Conservation (phyloP, 2,113 vertebrate genomes). For the Channa maculata region DNA sequence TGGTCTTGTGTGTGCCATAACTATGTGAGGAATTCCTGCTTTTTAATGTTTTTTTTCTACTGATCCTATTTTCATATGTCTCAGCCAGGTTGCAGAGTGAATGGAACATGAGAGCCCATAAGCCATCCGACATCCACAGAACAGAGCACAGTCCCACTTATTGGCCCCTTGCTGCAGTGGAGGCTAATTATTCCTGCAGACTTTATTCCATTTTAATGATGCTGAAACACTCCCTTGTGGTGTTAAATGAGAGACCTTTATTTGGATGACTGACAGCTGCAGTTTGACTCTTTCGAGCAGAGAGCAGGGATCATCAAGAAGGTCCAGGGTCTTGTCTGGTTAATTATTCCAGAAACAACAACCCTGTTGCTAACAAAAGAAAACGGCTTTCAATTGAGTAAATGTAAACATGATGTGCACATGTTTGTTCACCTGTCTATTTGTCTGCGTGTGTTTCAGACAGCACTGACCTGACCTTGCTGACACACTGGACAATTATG, state of each 20-base stretch:
- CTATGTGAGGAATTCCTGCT: too few relatives aligned
- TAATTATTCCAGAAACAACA: constrained; percentile 36
- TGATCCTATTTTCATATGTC: not conserved
- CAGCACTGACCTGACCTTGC: too few relatives aligned
- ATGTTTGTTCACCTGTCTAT: too few relatives aligned
- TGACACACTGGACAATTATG: too few relatives aligned
- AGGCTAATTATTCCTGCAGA: constrained; percentile 21
- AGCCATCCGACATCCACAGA: not conserved
- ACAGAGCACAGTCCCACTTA: not conserved
- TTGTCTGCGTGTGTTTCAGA: too few relatives aligned
- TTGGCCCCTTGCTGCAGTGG: not conserved
- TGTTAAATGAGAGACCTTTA: not conserved
- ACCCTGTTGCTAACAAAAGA: not conserved
- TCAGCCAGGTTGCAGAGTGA: not conserved
- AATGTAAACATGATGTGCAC: rapidly evolving
- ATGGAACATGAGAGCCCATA: not conserved
- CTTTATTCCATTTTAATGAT: constrained; percentile 26
- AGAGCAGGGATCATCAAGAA: constrained; percentile 17
- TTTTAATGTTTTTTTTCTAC: too few relatives aligned
- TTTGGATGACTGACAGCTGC: constrained; percentile 28
- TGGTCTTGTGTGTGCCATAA: too few relatives aligned
- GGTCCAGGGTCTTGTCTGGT: not conserved
- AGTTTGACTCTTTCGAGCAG: not conserved
- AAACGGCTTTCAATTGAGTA: not conserved
- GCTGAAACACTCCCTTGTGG: constrained; percentile 6